These are phyloP conservation scores for Magallana angulata DNA, from an alignment of 1,140 invertebrate species.

Conservation along the genomic window DNA sequence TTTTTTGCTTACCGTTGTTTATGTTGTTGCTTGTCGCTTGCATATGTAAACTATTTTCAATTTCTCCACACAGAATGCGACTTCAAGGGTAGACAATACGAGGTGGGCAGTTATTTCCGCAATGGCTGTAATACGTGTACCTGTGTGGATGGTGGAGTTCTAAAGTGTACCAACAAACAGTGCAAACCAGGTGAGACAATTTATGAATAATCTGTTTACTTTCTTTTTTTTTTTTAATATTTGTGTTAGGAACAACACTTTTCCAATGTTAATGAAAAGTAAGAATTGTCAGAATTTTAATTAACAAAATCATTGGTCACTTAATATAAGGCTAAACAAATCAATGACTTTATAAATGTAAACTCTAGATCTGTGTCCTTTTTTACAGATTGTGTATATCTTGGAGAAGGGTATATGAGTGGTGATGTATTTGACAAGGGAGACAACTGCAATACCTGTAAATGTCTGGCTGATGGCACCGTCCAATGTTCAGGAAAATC, in stretches of 20 bases:
- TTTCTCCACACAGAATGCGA: background rate
- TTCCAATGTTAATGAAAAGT: too few relatives aligned
- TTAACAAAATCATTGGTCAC: too few relatives aligned
- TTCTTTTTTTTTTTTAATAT: too few relatives aligned
- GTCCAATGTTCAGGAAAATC: background rate
- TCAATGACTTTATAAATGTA: too few relatives aligned
- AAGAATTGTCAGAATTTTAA: too few relatives aligned
- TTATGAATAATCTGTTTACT: too few relatives aligned
- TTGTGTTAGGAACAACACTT: too few relatives aligned
- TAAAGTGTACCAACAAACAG: background rate
- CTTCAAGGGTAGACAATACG: background rate
- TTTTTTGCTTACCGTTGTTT: too few relatives aligned
- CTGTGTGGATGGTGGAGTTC: background rate
- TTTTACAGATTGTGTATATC: background rate
- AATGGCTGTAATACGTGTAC: background rate
- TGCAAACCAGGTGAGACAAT: background rate
- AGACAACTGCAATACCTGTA: slow-evolving; percentile 7
- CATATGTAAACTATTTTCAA: background rate
- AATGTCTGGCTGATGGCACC: background rate
- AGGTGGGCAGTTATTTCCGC: background rate
- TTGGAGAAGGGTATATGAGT: background rate
- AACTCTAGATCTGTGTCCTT: background rate
- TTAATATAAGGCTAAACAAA: too few relatives aligned
- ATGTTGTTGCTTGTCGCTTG: too few relatives aligned
- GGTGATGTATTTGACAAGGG: slow-evolving; percentile 12